Evolutionary conservation across 1,140 invertebrate genomes (phyloP), one percentile per base, ranked within the genome.

Genomic region (Bombus balteatus): DNA sequence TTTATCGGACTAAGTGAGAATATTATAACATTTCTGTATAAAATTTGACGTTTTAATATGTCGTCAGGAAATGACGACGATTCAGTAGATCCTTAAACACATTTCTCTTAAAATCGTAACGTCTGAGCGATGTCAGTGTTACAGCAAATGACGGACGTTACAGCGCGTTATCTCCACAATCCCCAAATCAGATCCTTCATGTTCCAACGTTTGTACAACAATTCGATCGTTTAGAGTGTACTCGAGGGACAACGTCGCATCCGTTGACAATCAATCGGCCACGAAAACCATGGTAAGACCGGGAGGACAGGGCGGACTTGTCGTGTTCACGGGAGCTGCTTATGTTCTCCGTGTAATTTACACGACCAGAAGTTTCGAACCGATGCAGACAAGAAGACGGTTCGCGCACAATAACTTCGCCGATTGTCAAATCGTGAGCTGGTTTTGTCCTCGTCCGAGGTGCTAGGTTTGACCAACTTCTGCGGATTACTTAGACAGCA

Each of bases 401-500:
- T 70, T 47, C 1, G 28, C 25, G 83, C 15, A n/a, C 66, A 62
- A 84, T 79, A 79, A 84, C 75, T 79, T 84, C 28, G 53, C 76
- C 83, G 68, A 84, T 84, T 84, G 83, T 72, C 83, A 85, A 85
- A 81, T 85, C 78, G 78, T 15, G 53, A 53, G 53, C 34, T 41
- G 83, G 83, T 85, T 85, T 81, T 53, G 83, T 79, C 34, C 32
- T 28, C 10, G 68, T 18, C 66, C 18, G 37, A 78, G 47, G 10
- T 59, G 43, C 25, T 34, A 5, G 18, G 6, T 6, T 4, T 22
- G 15, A 41, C 32, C 73, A 89, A 90, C 73, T 89, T 59, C 12
- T 39, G 34, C 66, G 74, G 78, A 90, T 90, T 90, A 90, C 88
- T 90, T 90, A 70, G 88, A 89, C 77, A 87, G 78, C 71, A 83